phyloP scores from a whole-genome alignment of 2,797 vertebrate genomes.

The Pangasius sanitwongsei region DNA sequence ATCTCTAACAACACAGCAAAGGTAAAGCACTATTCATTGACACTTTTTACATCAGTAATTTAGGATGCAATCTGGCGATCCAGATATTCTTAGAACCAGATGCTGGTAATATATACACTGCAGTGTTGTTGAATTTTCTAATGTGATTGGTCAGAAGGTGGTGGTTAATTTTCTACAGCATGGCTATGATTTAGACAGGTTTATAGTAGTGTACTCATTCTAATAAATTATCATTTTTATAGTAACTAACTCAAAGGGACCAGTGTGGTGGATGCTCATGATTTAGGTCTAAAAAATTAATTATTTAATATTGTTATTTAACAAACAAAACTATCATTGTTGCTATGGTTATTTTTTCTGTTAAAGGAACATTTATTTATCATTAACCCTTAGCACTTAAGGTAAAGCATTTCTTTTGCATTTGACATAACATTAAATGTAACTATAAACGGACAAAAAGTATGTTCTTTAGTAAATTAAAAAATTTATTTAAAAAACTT shows the following conservation, averaged over 20 bases:
- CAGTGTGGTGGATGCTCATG: too few species aligned
- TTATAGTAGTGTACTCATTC: neutral
- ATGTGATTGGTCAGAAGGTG: neutral
- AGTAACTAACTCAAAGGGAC: neutral
- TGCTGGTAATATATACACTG: neutral
- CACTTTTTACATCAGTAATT: neutral
- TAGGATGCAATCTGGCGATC: neutral
- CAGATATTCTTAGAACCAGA: neutral
- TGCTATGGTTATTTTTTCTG: neutral
- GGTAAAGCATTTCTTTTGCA: neutral
- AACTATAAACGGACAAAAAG: neutral
- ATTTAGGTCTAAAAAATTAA: neutral
- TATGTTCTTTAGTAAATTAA: neutral
- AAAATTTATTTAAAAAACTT: neutral
- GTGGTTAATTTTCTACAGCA: neutral
- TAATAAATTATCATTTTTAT: neutral
- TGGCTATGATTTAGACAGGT: neutral
- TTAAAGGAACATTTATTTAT: neutral
- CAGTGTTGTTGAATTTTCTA: neutral
- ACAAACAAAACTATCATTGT: neutral
- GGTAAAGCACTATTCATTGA: conserved; percentile 20
- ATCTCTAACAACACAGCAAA: neutral
- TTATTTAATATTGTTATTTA: neutral
- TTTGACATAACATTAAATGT: neutral
- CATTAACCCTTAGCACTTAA: neutral